Evolutionary conservation across 1,140 invertebrate genomes (phyloP), one percentile per base, ranked within the genome.

Genomic region (Cydia splendana): DNA sequence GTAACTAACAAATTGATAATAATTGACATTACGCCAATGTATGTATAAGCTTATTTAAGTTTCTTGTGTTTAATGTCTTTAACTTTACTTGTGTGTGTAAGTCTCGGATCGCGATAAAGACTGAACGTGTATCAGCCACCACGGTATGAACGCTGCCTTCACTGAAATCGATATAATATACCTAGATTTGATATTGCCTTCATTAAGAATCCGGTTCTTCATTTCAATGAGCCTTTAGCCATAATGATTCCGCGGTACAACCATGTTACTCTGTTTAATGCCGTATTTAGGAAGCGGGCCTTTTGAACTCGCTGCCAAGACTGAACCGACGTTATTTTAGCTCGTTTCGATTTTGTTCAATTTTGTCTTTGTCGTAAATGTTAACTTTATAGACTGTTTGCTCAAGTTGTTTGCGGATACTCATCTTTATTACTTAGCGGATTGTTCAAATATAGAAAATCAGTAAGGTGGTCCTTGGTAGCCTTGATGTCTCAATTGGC

Each of bases 191-290:
- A 92, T 91, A 90, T 88, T 87, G 91, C 86, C 86, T 91, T 91
- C 90, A 91, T 93, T 93, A 93, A 82, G 83, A 87, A 85, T 85
- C 90, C 88, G 87, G 89, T 89, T 89, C 81, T 88, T 89, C 90
- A 89, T 88, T 91, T 91, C 88, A 91, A 88, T 91, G 88, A 88
- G 86, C 84, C 83, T 80, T 84, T 82, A 82, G 85, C 85, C 88
- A 88, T 93, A 93, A 93, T 88, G 91, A 91, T 90, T 90, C 87
- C 84, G 80, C 88, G 83, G 87, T 84, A 89, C 67, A 90, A 88
- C 85, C 87, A 85, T 86, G 88, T 90, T 88, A 88, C 91, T 85
- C 86, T 87, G 85, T 84, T 87, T 86, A 88, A 88, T 89, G 81
- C 86, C 87, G 83, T 89, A 90, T 91, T 91, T 89, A 91, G 89